A percentile compares a stretch with the other conserved stretches of the same genome.
Conservation (phyloP, 2,888 invertebrate species). For the Acrocyrtus sp. region DNA sequence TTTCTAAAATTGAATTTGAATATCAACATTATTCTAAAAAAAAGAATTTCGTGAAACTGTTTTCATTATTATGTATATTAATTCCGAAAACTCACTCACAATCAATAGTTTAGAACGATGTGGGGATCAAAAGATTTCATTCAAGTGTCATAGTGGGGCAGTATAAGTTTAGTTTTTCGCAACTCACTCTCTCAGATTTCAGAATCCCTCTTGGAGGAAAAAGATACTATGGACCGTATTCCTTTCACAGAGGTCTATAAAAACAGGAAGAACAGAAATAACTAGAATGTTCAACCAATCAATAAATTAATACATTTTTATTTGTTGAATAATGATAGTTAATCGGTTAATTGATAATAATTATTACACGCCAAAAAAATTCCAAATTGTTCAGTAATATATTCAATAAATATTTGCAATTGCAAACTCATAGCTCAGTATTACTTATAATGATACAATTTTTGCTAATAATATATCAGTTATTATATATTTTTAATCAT, state of each 20-base stretch:
- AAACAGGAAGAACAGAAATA: constrained; percentile 62
- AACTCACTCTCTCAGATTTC: too few relatives aligned
- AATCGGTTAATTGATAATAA: neutral
- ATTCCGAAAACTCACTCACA: constrained; percentile 39
- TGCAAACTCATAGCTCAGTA: too few relatives aligned
- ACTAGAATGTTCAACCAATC: constrained; percentile 42
- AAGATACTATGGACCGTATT: constrained; percentile 85
- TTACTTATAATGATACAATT: too few relatives aligned
- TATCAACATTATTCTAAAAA: too few relatives aligned
- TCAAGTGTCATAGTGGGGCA: too few relatives aligned
- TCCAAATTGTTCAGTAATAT: too few relatives aligned
- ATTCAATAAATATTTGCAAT: too few relatives aligned
- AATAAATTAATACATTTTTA: constrained; percentile 37
- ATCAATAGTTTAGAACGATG: too few relatives aligned
- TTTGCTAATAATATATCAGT: constrained; percentile 4
- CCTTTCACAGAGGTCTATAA: constrained; percentile 88
- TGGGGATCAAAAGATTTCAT: too few relatives aligned
- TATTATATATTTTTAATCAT: constrained; percentile 12
- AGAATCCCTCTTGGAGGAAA: constrained; percentile 74
- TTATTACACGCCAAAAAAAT: too few relatives aligned
- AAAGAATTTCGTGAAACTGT: too few relatives aligned
- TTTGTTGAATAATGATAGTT: constrained; percentile 9
- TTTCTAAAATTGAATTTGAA: constrained; percentile 7
- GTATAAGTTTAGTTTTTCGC: neutral
- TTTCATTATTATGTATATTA: too few relatives aligned